These are phyloP conservation scores for Antitype chi DNA, from an alignment of 2,888 invertebrate genomes.

Conservation along the genomic window DNA sequence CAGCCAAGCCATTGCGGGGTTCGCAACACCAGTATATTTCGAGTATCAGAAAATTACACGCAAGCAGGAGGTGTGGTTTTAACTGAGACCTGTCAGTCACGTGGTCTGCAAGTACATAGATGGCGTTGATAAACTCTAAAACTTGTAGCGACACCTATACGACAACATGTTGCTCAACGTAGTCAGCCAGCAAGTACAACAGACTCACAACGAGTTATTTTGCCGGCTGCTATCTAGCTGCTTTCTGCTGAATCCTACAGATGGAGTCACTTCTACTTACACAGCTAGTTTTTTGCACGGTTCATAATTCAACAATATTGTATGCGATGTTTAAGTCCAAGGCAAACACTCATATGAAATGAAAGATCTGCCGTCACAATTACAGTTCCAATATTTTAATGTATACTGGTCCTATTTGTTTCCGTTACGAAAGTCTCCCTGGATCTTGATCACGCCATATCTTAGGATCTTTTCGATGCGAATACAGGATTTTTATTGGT, in stretches of 20 bases:
- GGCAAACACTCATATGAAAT: not conserved
- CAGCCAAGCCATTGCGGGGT: not conserved
- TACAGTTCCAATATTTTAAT: not conserved
- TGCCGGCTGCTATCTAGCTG: not conserved
- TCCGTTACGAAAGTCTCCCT: not conserved
- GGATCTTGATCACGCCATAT: too few species aligned
- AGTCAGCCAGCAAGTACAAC: not conserved
- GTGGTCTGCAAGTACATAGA: not conserved
- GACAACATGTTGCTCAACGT: not conserved
- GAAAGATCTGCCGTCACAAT: not conserved
- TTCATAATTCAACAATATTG: not conserved
- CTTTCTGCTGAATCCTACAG: not conserved
- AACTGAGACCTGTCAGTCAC: not conserved
- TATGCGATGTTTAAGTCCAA: not conserved
- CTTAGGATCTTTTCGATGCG: too few species aligned
- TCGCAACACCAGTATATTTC: not conserved
- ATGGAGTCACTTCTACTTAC: slow-evolving; percentile 9
- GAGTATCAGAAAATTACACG: not conserved
- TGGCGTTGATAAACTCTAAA: not conserved
- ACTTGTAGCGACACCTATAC: slow-evolving; percentile 2
- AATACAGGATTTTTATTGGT: too few species aligned
- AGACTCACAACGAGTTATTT: not conserved
- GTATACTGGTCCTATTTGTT: not conserved
- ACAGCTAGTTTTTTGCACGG: too few species aligned
- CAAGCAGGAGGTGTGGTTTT: not conserved